Percentiles rank a stretch among this genome's conserved stretches.
These are phyloP conservation scores for Allygus modestus DNA, from an alignment of 2,888 invertebrate species.

Conservation along the genomic window DNA sequence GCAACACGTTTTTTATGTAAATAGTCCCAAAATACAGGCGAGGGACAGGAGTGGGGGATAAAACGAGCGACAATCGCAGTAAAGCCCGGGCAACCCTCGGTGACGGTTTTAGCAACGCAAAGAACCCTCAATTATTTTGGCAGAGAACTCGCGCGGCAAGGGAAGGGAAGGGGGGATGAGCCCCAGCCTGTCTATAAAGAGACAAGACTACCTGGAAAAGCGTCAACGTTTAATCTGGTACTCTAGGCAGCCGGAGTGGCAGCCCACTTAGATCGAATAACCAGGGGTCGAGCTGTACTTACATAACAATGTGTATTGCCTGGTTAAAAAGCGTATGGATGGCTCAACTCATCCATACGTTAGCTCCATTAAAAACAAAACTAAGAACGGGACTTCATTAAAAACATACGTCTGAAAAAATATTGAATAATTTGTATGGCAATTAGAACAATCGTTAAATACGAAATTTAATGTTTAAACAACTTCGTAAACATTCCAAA, in stretches of 20 bases:
- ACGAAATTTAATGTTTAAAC: too few relatives aligned
- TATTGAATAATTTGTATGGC: too few relatives aligned
- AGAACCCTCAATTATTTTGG: slow-evolving; percentile 62
- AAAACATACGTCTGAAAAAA: too few relatives aligned
- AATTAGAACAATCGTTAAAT: too few relatives aligned
- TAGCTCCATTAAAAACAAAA: too few relatives aligned
- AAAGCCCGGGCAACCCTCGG: slow-evolving; percentile 63
- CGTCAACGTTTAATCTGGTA: slow-evolving; percentile 59
- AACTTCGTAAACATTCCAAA: too few relatives aligned
- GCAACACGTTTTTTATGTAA: slow-evolving; percentile 56
- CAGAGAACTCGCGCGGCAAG: slow-evolving; percentile 29
- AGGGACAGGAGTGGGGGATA: slow-evolving; percentile 56
- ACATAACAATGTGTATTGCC: slow-evolving; percentile 6
- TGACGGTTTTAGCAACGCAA: slow-evolving; percentile 60
- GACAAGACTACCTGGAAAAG: slow-evolving; percentile 57
- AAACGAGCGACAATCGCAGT: slow-evolving; percentile 56
- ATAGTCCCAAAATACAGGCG: slow-evolving; percentile 61
- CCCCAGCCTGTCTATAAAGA: slow-evolving; percentile 56
- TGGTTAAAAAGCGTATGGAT: neutral
- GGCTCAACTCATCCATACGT: too few relatives aligned
- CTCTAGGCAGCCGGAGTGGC: slow-evolving; percentile 35
- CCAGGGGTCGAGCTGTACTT: neutral
- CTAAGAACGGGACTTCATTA: too few relatives aligned
- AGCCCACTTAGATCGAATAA: slow-evolving; percentile 19
- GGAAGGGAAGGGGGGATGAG: slow-evolving; percentile 34